Base-by-base conservation (phyloP, 2,113 vertebrate genomes). In the Mandrillus leucophaeus region DNA sequence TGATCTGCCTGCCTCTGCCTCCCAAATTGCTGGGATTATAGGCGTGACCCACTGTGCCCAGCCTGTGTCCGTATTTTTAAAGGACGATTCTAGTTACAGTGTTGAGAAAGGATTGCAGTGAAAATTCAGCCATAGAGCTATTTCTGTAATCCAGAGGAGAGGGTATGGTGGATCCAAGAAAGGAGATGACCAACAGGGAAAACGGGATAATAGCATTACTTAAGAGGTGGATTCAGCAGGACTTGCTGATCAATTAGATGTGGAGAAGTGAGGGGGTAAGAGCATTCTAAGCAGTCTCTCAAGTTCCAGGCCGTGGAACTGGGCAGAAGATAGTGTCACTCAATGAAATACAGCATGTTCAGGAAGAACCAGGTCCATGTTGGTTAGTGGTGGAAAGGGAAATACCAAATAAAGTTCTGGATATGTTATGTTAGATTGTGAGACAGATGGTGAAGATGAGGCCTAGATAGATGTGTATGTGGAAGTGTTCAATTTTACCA, bases 41-140 rank as follows among this genome's bases (percentile, higher is more conserved):
- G 30, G 11, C 0, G 0, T 6, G 61, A 64, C 27, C 27, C 27
- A 64, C 61, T 64, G 61, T 30, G 2, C 27, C 13, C 11, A 5
- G 12, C 6, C 30, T 38, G 1, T 78, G 14, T 43, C n/a, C 40
- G 32, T 78, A 22, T 6, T 75, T 88, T 38, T 16, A 11, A 38
- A 68, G 66, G 20, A 64, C 25, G 8, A 85, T 25, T 78, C 18
- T 35, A 86, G 5, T 68, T 32, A 66, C 1, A 55, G 11, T 57
- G 17, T 25, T 17, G 73, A 64, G 38, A n/a, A 70, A 11, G 9
- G 8, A 86, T 14, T 61, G 11, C 8, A 8, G 4, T 64, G 13
- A 32, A 61, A 80, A 48, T 22, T 8, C 22, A 35, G 20, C 13
- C 18, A 4, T 17, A 16, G 17, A 6, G 22, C n/a, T 64, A 2